Percentiles rank a stretch among this genome's conserved stretches.
These are phyloP conservation scores for Penaeus vannamei DNA, from an alignment of 1,140 invertebrate species.

Conservation along the genomic window DNA sequence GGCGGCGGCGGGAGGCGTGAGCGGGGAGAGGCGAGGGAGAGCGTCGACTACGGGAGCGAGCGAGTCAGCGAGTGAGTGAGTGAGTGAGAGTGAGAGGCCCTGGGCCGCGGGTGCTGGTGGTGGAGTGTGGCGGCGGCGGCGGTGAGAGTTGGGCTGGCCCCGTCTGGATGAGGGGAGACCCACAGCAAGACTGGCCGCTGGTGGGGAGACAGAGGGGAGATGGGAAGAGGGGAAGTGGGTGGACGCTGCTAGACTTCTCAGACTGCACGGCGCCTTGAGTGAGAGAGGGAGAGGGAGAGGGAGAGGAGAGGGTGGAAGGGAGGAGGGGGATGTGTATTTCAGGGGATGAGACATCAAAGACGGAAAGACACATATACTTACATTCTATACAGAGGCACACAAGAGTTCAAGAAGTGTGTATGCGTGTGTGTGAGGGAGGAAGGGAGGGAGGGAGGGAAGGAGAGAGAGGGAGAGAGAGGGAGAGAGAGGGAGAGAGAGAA, in stretches of 20 bases:
- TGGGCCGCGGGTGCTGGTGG: constrained; percentile 7
- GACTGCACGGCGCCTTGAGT: constrained; percentile 53
- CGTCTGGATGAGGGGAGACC: constrained; percentile 46
- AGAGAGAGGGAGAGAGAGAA: no score
- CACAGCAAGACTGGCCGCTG: constrained; percentile 45
- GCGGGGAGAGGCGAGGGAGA: constrained; percentile 33
- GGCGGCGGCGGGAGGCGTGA: neutral
- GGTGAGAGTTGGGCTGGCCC: no score
- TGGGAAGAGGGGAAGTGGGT: constrained; percentile 46
- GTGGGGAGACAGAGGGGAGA: neutral
- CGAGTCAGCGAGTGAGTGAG: neutral
- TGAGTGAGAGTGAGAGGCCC: constrained; percentile 8
- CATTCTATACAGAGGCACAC: no score
- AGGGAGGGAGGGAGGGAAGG: no score
- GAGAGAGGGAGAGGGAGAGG: constrained; percentile 41
- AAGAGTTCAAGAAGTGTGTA: no score
- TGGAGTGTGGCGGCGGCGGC: neutral
- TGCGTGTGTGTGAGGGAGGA: no score
- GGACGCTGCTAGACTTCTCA: constrained; percentile 53
- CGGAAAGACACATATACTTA: no score
- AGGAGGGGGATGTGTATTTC: neutral
- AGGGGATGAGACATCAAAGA: no score
- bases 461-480: no score
- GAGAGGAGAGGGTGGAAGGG: constrained; percentile 48
- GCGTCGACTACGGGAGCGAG: constrained; percentile 13